Conservation (phyloP, 1,140 invertebrate species). For the Helicoverpa armigera region DNA sequence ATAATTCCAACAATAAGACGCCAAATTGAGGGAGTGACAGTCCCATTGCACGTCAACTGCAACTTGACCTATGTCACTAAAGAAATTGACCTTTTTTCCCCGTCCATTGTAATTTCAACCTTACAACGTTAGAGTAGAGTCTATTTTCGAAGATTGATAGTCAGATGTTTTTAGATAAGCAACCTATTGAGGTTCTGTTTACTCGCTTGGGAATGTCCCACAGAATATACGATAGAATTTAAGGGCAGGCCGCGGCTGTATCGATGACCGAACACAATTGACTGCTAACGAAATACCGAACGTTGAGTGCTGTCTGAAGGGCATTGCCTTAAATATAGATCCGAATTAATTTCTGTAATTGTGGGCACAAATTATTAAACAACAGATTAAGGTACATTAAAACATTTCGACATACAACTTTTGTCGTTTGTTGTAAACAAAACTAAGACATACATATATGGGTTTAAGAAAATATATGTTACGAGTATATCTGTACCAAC, state of each 20-base stretch:
- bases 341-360: too few species aligned
- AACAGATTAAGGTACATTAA: too few species aligned
- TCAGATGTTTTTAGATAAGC: conserved; percentile 40
- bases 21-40: conserved; percentile 68
- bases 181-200: conserved; percentile 39
- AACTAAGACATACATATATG: neutral
- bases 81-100: conserved; percentile 24
- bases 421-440: too few species aligned
- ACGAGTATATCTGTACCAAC: neutral
- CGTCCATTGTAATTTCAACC: neutral
- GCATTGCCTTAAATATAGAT: neutral
- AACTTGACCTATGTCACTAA: conserved; percentile 58
- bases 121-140: neutral
- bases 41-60: conserved; percentile 60
- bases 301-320: neutral
- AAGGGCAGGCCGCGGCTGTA: conserved; percentile 1
- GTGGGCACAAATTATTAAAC: too few species aligned
- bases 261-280: neutral
- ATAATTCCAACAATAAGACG: conserved; percentile 73
- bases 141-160: neutral
- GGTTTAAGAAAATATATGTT: neutral
- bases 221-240: conserved; percentile 24
- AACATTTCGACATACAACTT: too few species aligned
- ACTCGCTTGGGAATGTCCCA: conserved; percentile 20
- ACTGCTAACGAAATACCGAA: conserved; percentile 5